A percentile compares a stretch with the other conserved stretches of the same genome.
Conservation (phyloP, 2,113 vertebrate species). For the Pelodiscus sinensis region DNA sequence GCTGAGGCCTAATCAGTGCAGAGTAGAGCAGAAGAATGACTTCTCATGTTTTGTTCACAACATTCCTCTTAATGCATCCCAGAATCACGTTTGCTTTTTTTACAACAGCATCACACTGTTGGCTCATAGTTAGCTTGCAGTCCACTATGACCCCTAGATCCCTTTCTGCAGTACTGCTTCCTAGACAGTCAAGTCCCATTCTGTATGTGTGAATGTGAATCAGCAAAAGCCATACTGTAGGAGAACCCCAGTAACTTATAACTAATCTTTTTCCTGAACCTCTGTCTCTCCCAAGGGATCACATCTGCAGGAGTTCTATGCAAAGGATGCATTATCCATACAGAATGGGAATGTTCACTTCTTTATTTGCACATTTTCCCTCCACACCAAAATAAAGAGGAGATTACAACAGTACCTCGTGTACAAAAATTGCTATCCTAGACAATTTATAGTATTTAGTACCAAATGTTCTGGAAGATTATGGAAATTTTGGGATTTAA, state of each 20-base stretch:
- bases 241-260: not conserved
- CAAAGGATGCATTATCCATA: not conserved
- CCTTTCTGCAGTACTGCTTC: no score
- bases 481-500: conserved; percentile 37
- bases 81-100: no score
- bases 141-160: no score
- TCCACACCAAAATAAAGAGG: no score
- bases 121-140: no score
- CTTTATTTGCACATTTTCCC: not conserved
- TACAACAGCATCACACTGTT: no score
- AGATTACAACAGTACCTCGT: conserved; percentile 27
- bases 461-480: conserved; percentile 45
- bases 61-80: no score
- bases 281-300: not conserved
- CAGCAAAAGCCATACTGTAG: not conserved
- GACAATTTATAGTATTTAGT: conserved; percentile 32
- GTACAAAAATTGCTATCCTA: conserved; percentile 44
- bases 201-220: no score
- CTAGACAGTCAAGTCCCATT: no score
- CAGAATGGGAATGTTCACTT: conserved; percentile 38
- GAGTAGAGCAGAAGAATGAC: no score
- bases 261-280: not conserved
- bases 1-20: no score
- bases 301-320: conserved; percentile 35
- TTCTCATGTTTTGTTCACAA: no score